Percentiles rank a stretch among this genome's conserved stretches.
Evolutionary conservation across 2,888 invertebrate genomes (phyloP).

Genomic region (Phasia obesa): DNA sequence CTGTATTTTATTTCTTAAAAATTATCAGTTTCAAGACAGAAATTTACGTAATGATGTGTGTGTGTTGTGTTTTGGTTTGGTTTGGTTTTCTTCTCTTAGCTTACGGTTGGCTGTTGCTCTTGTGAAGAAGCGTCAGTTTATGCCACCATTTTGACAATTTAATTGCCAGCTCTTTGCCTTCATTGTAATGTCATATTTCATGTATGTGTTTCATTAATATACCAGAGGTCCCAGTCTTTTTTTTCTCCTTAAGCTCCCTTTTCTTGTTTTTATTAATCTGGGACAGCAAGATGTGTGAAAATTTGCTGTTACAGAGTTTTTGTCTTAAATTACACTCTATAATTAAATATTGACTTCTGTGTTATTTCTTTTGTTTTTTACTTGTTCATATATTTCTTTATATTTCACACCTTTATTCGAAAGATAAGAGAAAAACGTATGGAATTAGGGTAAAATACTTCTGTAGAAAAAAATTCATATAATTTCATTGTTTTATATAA

Average conservation of each 20-base stretch:
- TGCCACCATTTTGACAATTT: conserved; percentile 72
- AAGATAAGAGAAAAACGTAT: conserved; percentile 53
- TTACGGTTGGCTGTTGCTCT: conserved; percentile 5
- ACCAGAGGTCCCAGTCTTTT: neutral
- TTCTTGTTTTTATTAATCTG: conserved; percentile 11
- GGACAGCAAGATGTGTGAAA: conserved; percentile 52
- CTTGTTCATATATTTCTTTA: conserved; percentile 20
- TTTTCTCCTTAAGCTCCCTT: neutral
- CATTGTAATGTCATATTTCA: conserved; percentile 68
- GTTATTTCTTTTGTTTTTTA: neutral
- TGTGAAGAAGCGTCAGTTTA: conserved; percentile 63
- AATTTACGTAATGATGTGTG: conserved; percentile 68
- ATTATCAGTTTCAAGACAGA: conserved; percentile 69
- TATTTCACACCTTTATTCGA: conserved; percentile 56
- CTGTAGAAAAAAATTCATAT: neutral
- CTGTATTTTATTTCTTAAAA: conserved; percentile 62
- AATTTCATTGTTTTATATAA: neutral
- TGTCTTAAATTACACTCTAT: conserved; percentile 45
- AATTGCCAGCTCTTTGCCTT: conserved; percentile 65
- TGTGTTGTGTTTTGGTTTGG: conserved; percentile 4
- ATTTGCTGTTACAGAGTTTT: conserved; percentile 28
- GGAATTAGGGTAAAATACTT: conserved; percentile 10
- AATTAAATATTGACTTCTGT: conserved; percentile 68
- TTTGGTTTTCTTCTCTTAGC: neutral
- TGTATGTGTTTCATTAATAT: conserved; percentile 5